Evolutionary conservation across 2,888 invertebrate species (phyloP), one percentile per base, ranked within the genome.

Genomic region (Miltochrista miniata): DNA sequence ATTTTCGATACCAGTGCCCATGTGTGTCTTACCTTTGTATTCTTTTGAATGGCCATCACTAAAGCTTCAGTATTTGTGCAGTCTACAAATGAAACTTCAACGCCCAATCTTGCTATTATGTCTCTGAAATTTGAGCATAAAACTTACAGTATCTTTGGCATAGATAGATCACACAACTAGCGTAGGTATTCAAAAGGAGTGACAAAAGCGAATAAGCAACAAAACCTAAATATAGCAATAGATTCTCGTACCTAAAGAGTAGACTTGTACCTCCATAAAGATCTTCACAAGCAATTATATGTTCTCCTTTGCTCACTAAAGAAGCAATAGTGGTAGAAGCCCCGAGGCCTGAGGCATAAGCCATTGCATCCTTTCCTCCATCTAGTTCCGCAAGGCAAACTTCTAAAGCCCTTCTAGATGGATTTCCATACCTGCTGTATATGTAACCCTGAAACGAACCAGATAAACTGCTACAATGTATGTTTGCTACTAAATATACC

Each of bases 231-330:
- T 24, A 24, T n/a, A n/a, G n/a, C 18, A 4, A 24, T 24, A 24
- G 18, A 24, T 24, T 4, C 18, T 24, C 5, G 18, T 24, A 24
- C 48, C 43, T 48, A 10, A 48, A 79, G 24, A 93, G 69, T 48
- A 96, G 92, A 72, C 95, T 95, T 0, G 96, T 96, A 14, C 98
- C 98, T 42, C 98, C 98, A 76, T 98, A 98, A 12, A 98, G 92
- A 82, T 98, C 98, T 76, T 98, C 96, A 45, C 95, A 94, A 70
- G 95, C 93, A 35, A 98, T 80, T 2, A 98, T 87, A 76, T 98
- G 97, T 79, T 98, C 98, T 0, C 97, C 98, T 45, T 88, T 59
- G 50, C 93, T 93, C 9, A 98, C 83, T 61, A 97, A 83, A 41
- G 95, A 93, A 10, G 94, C 83, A 3, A 98, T 77, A 5, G 94